These are phyloP conservation scores for Cinara cedri DNA, from an alignment of 2,888 invertebrate genomes.

Conservation along the genomic window DNA sequence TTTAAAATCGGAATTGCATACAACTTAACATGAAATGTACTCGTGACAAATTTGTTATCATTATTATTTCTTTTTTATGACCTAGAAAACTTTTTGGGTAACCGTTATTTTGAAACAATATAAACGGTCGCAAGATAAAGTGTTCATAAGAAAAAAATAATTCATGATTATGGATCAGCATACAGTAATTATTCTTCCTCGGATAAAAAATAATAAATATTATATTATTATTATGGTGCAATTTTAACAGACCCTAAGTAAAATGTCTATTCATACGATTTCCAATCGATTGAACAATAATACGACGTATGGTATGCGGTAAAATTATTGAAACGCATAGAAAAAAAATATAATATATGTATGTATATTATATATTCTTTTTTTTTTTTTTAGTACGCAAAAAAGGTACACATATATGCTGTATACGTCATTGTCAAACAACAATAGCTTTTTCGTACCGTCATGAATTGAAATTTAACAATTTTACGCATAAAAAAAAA, in stretches of 20 bases:
- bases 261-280: not conserved
- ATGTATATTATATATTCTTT: too few relatives aligned
- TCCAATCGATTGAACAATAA: not conserved
- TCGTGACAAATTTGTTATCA: too few relatives aligned
- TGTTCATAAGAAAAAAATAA: too few relatives aligned
- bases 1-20: too few relatives aligned
- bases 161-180: slow-evolving; percentile 20
- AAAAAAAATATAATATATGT: not conserved
- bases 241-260: not conserved
- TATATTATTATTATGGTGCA: not conserved
- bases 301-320: not conserved
- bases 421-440: not conserved
- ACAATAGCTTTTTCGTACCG: not conserved
- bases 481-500: not conserved
- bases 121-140: too few relatives aligned
- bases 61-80: too few relatives aligned
- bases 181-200: too few relatives aligned
- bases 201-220: not conserved
- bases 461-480: not conserved
- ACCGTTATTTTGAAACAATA: too few relatives aligned
- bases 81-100: too few relatives aligned
- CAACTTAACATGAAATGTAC: too few relatives aligned
- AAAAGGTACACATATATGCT: not conserved
- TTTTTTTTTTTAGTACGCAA: slow-evolving; percentile 2
- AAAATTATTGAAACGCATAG: not conserved